Conservation (phyloP, 2,797 vertebrate genomes). For the Brachymystax lenok region DNA sequence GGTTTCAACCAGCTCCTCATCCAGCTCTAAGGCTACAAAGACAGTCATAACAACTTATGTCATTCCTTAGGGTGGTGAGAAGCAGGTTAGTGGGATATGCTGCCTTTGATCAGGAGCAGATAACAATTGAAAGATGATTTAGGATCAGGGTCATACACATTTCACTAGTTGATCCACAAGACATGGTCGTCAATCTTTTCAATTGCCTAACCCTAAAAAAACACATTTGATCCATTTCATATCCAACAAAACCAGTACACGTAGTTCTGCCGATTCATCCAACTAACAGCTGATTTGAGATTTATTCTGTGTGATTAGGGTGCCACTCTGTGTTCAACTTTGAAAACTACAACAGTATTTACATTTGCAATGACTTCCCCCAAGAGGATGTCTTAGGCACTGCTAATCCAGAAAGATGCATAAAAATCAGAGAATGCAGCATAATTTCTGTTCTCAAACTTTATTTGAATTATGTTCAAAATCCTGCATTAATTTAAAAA, state of each 20-base stretch:
- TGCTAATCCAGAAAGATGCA: not conserved
- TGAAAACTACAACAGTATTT: constrained; percentile 25
- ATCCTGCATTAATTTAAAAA: constrained; percentile 53
- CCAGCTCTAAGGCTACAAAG: constrained; percentile 32
- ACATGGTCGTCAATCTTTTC: too few species aligned
- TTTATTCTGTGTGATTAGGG: constrained; percentile 21
- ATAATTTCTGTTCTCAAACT: constrained; percentile 24
- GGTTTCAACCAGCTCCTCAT: constrained; percentile 25
- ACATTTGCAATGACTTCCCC: too few species aligned
- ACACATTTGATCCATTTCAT: not conserved
- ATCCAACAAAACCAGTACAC: not conserved
- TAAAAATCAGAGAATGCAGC: not conserved
- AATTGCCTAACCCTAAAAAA: not conserved
- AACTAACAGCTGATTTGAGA: not conserved
- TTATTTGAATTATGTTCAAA: constrained; percentile 57
- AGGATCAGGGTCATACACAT: not conserved
- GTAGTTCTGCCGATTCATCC: not conserved
- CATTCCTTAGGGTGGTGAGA: not conserved
- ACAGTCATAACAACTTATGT: constrained; percentile 17
- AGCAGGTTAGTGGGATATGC: constrained; percentile 2
- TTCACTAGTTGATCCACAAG: too few species aligned
- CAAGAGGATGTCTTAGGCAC: too few species aligned
- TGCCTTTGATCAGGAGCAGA: not conserved
- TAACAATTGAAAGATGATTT: not conserved
- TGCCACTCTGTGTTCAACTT: constrained; percentile 50